Conservation (phyloP, 2,888 invertebrate species). For the Diabrotica balteata region DNA sequence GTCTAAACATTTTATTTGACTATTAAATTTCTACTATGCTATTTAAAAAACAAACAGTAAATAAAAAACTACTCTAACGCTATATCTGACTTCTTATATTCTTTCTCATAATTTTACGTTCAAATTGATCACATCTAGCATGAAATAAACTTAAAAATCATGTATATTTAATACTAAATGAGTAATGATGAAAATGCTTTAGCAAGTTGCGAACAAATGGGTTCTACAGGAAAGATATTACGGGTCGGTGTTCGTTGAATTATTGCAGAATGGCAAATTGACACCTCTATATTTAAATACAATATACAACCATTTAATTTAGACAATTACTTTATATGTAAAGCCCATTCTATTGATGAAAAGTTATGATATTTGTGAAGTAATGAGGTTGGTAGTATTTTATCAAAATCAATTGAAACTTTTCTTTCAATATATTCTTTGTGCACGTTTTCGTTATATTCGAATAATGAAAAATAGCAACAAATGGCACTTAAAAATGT, state of each 20-base stretch:
- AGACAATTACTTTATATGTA: conserved; percentile 13
- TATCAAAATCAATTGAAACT: conserved; percentile 23
- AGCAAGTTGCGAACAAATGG: conserved; percentile 13
- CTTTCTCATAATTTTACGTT: conserved; percentile 20
- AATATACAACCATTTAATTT: not conserved
- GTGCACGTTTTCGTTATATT: too few species aligned
- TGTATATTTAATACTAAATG: conserved; percentile 13
- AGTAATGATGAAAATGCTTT: conserved; percentile 13
- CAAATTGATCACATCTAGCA: not conserved
- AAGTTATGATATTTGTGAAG: conserved; percentile 13
- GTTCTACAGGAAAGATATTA: conserved; percentile 13
- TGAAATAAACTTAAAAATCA: too few species aligned
- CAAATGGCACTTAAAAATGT: too few species aligned
- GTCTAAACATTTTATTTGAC: conserved; percentile 9
- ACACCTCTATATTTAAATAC: too few species aligned
- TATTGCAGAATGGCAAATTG: too few species aligned
- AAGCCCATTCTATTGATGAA: conserved; percentile 21
- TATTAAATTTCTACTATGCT: conserved; percentile 10
- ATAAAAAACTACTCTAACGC: conserved; percentile 15
- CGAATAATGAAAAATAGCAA: too few species aligned
- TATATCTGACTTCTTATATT: conserved; percentile 23
- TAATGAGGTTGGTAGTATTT: conserved; percentile 9
- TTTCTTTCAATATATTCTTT: too few species aligned
- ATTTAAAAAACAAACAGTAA: conserved; percentile 10
- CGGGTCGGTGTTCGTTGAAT: not conserved